These are phyloP conservation scores for Asteroscopus sphinx DNA, from an alignment of 2,888 invertebrate species.

Conservation along the genomic window DNA sequence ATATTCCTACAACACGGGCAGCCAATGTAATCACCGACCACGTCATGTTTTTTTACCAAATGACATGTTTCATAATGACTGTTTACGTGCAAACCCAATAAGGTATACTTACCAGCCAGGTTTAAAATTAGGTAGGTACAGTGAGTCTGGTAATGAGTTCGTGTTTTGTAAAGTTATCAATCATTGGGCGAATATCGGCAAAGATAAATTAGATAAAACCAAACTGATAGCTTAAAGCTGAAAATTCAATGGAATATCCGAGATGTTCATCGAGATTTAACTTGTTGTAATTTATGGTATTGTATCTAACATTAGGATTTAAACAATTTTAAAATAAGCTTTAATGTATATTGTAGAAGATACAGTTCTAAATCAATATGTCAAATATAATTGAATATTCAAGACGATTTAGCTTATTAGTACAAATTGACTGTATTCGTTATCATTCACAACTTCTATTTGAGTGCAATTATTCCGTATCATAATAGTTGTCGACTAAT, in stretches of 20 bases:
- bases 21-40: constrained; percentile 69
- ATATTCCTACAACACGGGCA: constrained; percentile 60
- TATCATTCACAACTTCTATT: constrained; percentile 1
- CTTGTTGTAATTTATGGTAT: background rate
- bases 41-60: constrained; percentile 70
- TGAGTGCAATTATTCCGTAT: background rate
- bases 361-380: background rate
- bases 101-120: constrained; percentile 41
- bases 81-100: constrained; percentile 52
- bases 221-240: constrained; percentile 9
- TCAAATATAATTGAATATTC: background rate
- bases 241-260: constrained; percentile 1
- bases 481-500: background rate
- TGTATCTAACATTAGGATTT: too few relatives aligned
- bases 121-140: constrained; percentile 53
- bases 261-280: background rate
- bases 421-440: constrained; percentile 1
- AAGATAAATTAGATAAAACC: constrained; percentile 24
- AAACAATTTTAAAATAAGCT: too few relatives aligned
- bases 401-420: background rate
- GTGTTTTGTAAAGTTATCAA: constrained; percentile 41
- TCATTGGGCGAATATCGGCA: constrained; percentile 14
- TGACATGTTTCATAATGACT: constrained; percentile 70
- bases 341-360: background rate
- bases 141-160: constrained; percentile 31